Percentiles rank a stretch among this genome's conserved stretches.
Conservation (phyloP, 2,113 vertebrate genomes). For the Paralichthys olivaceus region DNA sequence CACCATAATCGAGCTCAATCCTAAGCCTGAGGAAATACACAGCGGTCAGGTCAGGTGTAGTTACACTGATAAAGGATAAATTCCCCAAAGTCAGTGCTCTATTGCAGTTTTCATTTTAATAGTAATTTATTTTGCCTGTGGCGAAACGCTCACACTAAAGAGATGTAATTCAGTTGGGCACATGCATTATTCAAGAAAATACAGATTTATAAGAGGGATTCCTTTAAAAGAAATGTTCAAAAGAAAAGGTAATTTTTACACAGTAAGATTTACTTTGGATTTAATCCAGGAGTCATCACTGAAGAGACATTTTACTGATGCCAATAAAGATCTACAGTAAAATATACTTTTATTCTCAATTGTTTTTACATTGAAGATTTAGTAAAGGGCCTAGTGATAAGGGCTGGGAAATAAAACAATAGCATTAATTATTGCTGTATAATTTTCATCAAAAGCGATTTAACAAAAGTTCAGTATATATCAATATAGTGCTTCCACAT, state of each 20-base stretch:
- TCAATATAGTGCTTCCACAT: too few relatives aligned
- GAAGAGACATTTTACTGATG: background rate
- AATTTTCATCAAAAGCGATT: background rate
- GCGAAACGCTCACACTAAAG: background rate
- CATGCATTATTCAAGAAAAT: background rate
- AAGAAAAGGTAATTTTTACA: background rate
- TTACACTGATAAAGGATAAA: background rate
- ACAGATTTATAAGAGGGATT: background rate
- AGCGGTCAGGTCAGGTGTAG: background rate
- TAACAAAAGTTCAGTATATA: too few relatives aligned
- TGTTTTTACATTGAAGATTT: background rate
- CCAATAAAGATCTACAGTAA: background rate
- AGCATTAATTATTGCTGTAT: background rate
- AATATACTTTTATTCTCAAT: background rate
- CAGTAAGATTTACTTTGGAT: background rate
- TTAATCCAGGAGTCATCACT: background rate
- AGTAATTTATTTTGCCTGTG: conserved; percentile 1
- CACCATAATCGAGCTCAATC: conserved; percentile 8
- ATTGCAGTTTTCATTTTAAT: background rate
- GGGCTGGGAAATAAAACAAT: background rate
- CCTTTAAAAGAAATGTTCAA: background rate
- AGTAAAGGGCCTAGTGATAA: background rate
- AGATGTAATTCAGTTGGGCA: background rate
- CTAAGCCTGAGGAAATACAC: background rate
- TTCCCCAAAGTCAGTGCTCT: background rate